Percentiles rank a stretch among this genome's conserved stretches.
phyloP scores from a whole-genome alignment of 2,888 invertebrate genomes.

The Leucoma salicis region DNA sequence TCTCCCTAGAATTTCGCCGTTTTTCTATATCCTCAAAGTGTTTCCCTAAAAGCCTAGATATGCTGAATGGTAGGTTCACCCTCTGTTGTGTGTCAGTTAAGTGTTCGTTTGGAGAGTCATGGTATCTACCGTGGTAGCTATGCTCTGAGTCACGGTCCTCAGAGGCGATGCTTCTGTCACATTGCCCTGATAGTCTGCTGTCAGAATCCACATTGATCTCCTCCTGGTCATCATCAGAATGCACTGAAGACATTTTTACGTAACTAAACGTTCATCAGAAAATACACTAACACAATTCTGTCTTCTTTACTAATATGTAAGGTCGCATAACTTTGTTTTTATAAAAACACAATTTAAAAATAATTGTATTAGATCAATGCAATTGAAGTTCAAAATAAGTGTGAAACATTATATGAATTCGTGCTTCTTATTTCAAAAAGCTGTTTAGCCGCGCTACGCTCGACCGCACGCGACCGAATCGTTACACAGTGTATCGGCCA shows the following conservation, averaged over 20 bases:
- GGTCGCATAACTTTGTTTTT: conserved; percentile 33
- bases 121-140: conserved; percentile 74
- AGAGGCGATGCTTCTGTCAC: conserved; percentile 78
- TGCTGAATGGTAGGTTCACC: conserved; percentile 88
- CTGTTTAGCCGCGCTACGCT: conserved; percentile 54
- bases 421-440: conserved; percentile 49
- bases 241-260: conserved; percentile 72
- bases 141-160: conserved; percentile 81
- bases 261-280: conserved; percentile 21
- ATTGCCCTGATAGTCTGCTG: conserved; percentile 81
- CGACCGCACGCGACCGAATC: conserved; percentile 70
- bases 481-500: conserved; percentile 66
- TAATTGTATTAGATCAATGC: conserved; percentile 21
- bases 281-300: conserved; percentile 55
- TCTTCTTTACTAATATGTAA: conserved; percentile 29
- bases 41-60: conserved; percentile 90
- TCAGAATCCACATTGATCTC: conserved; percentile 87
- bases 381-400: conserved; percentile 31
- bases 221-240: conserved; percentile 84
- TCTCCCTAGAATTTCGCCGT: conserved; percentile 73
- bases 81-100: conserved; percentile 77
- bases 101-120: conserved; percentile 75
- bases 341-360: conserved; percentile 24
- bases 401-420: conserved; percentile 35
- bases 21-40: conserved; percentile 85